These are phyloP conservation scores for Camptogramma bilineatum DNA, from an alignment of 2,888 invertebrate species.

Conservation along the genomic window DNA sequence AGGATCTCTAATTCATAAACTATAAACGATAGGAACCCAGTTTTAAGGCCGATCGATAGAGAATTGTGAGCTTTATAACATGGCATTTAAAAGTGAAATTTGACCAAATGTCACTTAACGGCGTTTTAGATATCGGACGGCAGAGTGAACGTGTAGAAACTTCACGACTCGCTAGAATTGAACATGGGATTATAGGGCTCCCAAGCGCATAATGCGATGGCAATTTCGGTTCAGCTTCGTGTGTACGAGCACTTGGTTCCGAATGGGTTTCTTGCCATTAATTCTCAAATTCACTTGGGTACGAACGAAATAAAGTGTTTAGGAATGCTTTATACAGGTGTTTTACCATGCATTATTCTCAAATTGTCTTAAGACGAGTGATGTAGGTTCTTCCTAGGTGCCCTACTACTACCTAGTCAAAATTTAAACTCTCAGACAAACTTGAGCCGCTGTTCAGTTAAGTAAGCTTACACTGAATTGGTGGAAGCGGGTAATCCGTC, in stretches of 20 bases:
- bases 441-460: conserved; percentile 31
- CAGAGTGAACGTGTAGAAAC: conserved; percentile 15
- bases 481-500: conserved; percentile 65
- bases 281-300: neutral
- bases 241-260: conserved; percentile 3
- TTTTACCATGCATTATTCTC: neutral
- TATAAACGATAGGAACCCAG: no score
- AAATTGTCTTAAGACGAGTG: neutral
- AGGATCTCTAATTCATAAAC: no score
- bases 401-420: neutral
- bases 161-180: conserved; percentile 10
- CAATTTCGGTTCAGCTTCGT: conserved; percentile 2
- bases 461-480: conserved; percentile 39
- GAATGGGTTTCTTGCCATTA: neutral
- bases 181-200: conserved; percentile 2
- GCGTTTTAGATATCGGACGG: no score
- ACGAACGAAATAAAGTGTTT: neutral
- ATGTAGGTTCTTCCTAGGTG: neutral
- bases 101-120: no score
- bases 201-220: neutral
- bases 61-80: no score
- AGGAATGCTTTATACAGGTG: neutral
- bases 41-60: no score
- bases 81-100: no score
- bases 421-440: conserved; percentile 21